A percentile compares a stretch with the other conserved stretches of the same genome.
Evolutionary conservation across 2,113 vertebrate species (phyloP).

Genomic region (Dipodomys spectabilis): DNA sequence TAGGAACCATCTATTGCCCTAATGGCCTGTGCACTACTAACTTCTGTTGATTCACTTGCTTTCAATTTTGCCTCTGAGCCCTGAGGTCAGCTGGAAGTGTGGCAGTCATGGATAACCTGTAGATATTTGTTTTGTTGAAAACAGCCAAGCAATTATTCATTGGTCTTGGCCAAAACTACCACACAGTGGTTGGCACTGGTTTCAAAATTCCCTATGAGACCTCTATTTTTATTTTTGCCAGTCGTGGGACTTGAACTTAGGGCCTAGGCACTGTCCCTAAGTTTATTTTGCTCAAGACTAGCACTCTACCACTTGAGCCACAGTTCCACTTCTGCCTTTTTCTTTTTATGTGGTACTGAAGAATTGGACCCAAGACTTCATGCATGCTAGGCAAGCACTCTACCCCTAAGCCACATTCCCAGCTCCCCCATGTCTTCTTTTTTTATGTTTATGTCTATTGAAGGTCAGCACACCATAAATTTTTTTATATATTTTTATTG

Average conservation of each 20-base stretch:
- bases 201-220: constrained; percentile 6
- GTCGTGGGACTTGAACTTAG: too few relatives aligned
- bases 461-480: neutral
- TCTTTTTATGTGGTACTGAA: too few relatives aligned
- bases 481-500: too few relatives aligned
- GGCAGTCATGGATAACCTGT: neutral
- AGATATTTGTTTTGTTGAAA: neutral
- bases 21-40: neutral
- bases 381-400: too few relatives aligned
- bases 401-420: too few relatives aligned
- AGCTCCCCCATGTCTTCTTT: too few relatives aligned
- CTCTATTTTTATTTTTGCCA: neutral
- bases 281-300: too few relatives aligned
- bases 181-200: neutral
- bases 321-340: too few relatives aligned
- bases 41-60: neutral
- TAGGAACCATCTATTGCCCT: neutral
- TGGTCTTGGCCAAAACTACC: neutral
- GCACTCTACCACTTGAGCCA: too few relatives aligned
- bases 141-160: neutral
- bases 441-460: neutral
- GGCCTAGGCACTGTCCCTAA: too few relatives aligned
- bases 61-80: constrained; percentile 21
- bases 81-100: neutral
- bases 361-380: too few relatives aligned